These are phyloP conservation scores for Escarpia spicata DNA, from an alignment of 2,888 invertebrate species.

Conservation along the genomic window DNA sequence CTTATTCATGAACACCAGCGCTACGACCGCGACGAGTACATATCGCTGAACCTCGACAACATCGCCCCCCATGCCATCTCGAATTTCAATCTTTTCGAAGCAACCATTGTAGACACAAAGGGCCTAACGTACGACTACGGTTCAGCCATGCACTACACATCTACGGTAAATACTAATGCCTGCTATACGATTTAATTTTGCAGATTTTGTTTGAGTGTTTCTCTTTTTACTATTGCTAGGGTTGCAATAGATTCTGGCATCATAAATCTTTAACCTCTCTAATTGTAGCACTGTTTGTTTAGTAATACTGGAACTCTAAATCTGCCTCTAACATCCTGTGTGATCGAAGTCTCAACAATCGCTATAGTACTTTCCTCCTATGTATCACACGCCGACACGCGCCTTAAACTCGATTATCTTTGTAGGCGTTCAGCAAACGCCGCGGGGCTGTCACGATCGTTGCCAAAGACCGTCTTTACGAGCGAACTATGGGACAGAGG, in stretches of 20 bases:
- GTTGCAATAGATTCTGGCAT: too few relatives aligned
- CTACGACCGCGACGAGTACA: slow-evolving; percentile 39
- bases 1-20: slow-evolving; percentile 43
- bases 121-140: slow-evolving; percentile 29
- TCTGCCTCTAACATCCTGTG: neutral
- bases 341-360: neutral
- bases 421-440: neutral
- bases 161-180: slow-evolving; percentile 14
- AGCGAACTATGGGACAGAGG: slow-evolving; percentile 22
- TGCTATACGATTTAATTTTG: neutral
- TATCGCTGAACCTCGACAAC: slow-evolving; percentile 35
- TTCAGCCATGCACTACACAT: slow-evolving; percentile 34
- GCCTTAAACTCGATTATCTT: neutral
- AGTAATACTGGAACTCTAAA: neutral
- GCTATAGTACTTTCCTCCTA: neutral
- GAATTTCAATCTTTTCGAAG: slow-evolving; percentile 32
- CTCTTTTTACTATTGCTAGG: too few relatives aligned
- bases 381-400: neutral
- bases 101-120: slow-evolving; percentile 25
- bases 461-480: neutral
- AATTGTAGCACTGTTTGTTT: too few relatives aligned
- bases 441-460: neutral
- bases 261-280: too few relatives aligned
- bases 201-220: neutral
- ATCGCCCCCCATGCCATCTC: slow-evolving; percentile 22